Percentiles rank a stretch among this genome's conserved stretches.
These are phyloP conservation scores for Pycnonotus jocosus DNA, from an alignment of 2,113 vertebrate genomes.

Conservation along the genomic window DNA sequence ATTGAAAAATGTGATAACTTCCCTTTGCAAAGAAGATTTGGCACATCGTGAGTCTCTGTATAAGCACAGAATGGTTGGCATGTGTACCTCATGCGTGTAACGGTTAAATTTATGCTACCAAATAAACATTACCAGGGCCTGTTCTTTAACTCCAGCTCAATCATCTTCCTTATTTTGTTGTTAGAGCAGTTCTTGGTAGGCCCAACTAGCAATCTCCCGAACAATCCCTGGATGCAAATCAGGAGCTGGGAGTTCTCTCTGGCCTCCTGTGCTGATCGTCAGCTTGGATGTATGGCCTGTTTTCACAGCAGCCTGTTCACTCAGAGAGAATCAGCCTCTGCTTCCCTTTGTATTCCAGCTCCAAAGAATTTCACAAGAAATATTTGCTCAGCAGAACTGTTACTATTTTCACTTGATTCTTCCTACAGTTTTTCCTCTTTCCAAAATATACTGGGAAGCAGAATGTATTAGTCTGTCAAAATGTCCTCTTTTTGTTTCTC, in stretches of 20 bases:
- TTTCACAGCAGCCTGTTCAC: not conserved
- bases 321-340: not conserved
- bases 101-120: not conserved
- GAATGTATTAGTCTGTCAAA: not conserved
- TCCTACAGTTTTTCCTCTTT: not conserved
- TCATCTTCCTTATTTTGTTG: not conserved
- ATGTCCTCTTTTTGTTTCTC: not conserved
- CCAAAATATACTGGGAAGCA: not conserved
- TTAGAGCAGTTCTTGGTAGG: not conserved
- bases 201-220: not conserved
- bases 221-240: not conserved
- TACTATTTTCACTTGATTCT: not conserved
- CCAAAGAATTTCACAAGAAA: not conserved
- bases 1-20: not conserved
- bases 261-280: not conserved
- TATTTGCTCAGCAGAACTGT: not conserved
- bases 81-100: not conserved
- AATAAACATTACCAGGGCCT: not conserved
- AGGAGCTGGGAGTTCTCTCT: not conserved
- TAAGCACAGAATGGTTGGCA: not conserved
- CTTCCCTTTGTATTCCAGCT: not conserved
- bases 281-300: not conserved
- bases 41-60: not conserved
- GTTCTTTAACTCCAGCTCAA: not conserved
- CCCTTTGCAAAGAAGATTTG: not conserved